A percentile compares a stretch with the other conserved stretches of the same genome.
phyloP scores from a whole-genome alignment of 2,797 vertebrate genomes.

The Girardinus metallicus region DNA sequence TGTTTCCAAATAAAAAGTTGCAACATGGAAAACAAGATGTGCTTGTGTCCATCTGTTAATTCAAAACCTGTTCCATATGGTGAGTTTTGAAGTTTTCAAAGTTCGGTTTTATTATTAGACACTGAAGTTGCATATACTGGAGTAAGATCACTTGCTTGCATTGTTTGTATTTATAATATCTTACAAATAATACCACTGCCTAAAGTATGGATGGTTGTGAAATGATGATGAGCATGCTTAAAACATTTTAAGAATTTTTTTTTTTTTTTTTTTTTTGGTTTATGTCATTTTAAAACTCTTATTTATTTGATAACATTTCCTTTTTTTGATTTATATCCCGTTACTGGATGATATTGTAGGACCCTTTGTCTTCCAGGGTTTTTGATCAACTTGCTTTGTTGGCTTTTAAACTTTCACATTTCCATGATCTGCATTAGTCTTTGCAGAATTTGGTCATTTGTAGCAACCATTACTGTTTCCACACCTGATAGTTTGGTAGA shows the following conservation, averaged over 20 bases:
- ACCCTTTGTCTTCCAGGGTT: neutral
- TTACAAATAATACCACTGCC: neutral
- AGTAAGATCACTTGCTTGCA: neutral
- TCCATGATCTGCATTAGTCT: neutral
- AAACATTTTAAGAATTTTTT: neutral
- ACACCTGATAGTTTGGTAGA: no score
- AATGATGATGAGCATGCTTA: neutral
- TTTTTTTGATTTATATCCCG: neutral
- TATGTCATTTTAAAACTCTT: neutral
- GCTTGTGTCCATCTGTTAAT: constrained; percentile 16
- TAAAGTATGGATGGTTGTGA: neutral
- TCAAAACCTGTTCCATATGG: neutral
- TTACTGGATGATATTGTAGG: neutral
- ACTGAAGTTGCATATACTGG: neutral
- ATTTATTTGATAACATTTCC: neutral
- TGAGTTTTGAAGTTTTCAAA: neutral
- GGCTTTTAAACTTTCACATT: neutral
- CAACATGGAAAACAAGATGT: constrained; percentile 32
- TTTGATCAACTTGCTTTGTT: neutral
- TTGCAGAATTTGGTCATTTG: neutral
- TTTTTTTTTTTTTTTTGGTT: no score
- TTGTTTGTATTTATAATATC: neutral
- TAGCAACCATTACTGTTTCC: neutral
- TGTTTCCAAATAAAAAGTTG: constrained; percentile 67
- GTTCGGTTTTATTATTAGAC: neutral